Evolutionary conservation across 1,140 invertebrate genomes (phyloP).

Genomic region (Heliconius himera): DNA sequence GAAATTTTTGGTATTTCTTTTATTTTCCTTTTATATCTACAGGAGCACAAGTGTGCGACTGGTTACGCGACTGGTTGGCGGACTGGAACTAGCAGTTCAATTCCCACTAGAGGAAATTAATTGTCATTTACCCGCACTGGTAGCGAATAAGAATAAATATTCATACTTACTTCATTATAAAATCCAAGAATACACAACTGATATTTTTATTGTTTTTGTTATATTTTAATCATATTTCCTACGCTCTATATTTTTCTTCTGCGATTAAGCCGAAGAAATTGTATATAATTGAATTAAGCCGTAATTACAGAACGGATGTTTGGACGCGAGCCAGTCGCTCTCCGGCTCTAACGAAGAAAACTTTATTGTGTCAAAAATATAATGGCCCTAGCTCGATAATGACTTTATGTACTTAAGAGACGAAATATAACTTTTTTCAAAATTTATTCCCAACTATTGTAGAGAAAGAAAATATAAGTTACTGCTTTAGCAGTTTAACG

Average conservation of each 20-base stretch:
- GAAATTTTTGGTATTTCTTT: too few relatives aligned
- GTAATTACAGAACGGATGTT: not conserved
- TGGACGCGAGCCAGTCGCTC: slow-evolving; percentile 1
- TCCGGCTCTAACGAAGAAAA: not conserved
- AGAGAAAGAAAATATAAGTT: not conserved
- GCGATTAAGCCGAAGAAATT: not conserved
- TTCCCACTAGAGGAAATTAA: too few relatives aligned
- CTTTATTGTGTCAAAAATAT: slow-evolving; percentile 11
- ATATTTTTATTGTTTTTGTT: not conserved
- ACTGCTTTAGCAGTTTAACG: too few relatives aligned
- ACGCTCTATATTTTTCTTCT: not conserved
- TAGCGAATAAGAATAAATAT: too few relatives aligned
- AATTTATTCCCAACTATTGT: not conserved
- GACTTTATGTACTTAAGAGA: not conserved
- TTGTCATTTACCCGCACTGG: too few relatives aligned
- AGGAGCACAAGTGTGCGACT: too few relatives aligned
- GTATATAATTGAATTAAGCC: slow-evolving; percentile 6
- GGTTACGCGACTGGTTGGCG: too few relatives aligned
- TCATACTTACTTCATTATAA: too few relatives aligned
- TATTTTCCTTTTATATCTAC: too few relatives aligned
- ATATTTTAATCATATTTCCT: not conserved
- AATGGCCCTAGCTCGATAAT: not conserved
- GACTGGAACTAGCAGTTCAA: too few relatives aligned
- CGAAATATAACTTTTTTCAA: not conserved
- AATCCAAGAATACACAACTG: too few relatives aligned